Base-by-base conservation (phyloP, 1,140 invertebrate species). In the Apolygus lucorum region DNA sequence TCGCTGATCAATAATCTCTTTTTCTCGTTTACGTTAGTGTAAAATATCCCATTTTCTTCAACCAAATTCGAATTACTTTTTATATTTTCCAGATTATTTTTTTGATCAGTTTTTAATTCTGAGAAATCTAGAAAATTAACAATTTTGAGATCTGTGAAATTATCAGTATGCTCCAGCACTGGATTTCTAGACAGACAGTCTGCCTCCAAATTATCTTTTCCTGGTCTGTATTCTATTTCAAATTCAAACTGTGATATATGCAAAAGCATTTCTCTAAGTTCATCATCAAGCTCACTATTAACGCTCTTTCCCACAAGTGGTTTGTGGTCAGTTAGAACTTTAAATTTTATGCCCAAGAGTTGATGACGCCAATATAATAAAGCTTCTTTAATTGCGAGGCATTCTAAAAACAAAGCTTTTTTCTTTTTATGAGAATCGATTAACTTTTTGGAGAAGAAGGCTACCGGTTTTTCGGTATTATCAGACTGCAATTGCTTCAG, bases 391-490 rank as follows among this genome's bases (percentile, higher is more conserved):
- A 73, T 71, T 13, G 72, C 70, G 27, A 67, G 34, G 63, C 70
- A 73, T 68, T 73, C 72, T 72, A 75, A 70, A 72, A 63, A 77
- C 73, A 70, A 78, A 77, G n/a, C 74, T 73, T 68, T 74, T 75
- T 24, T 76, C 21, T 29, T 63, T 24, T 63, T 67, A 64, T 71
- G 52, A 26, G 28, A 25, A 26, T 59, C 54, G 24, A 34, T 52
- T n/a, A 68, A 27, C 27, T 52, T 71, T 27, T 59, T 59, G 21
- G 68, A 68, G 28, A 59, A 68, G 25, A 71, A 72, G 21, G 68
- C 68, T 14, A 68, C 74, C 49, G 74, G 75, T 70, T 76, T 75
- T 71, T 74, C 64, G 72, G 72, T 28, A 64, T 67, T 70, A 69
- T 77, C 70, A 13, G 22, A 2, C 72, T 76, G 74, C 71, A 52